Base-by-base conservation (phyloP, 2,888 invertebrate species). In the Ochropacha duplaris region DNA sequence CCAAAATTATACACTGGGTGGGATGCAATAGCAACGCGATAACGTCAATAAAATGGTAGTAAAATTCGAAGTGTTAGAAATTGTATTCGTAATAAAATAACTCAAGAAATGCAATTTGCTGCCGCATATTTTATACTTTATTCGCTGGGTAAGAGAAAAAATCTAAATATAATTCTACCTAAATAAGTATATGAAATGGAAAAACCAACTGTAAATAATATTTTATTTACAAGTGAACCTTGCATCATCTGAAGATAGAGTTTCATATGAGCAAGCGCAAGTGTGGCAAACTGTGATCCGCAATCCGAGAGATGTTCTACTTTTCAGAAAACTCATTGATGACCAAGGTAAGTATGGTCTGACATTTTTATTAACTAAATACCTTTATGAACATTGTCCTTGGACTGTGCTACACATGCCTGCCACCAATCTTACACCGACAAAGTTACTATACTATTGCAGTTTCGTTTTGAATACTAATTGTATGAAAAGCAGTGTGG, bases 231-330 rank as follows among this genome's bases (percentile, higher is more conserved):
- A 36, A 44, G 44, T 19, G 19, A 44, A 5, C 19, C 44, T 19
- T 44, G 44, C 44, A 2, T 19, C 44, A 9, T 44, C 44, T 44
- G 16, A 44, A 19, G 19, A 3, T 2, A 19, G 63, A 49, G 61
- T 62, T 26, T 58, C 65, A 0, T 81, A 82, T 50, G 65, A 72
- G 50, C 77, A 71, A 0, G 72, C 81, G 0, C 79, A 84, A 66
- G 75, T 84, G 1, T 84, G 83, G 83, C 64, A 70, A 19, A 66
- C 76, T 0, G 11, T 26, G 0, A 61, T 81, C 12, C 57, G 58
- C 0, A 58, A 55, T 5, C n/a, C 60, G 1, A 44, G 62, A 4
- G 77, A 84, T 56, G 57, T 74, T 14, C 26, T 65, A 8, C 36
- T 77, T 6, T 59, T 84, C 57, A 66, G 71, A 36, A 65, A 58